Evolutionary conservation across 1,140 invertebrate species (phyloP).

Genomic region (Pissodes strobi): DNA sequence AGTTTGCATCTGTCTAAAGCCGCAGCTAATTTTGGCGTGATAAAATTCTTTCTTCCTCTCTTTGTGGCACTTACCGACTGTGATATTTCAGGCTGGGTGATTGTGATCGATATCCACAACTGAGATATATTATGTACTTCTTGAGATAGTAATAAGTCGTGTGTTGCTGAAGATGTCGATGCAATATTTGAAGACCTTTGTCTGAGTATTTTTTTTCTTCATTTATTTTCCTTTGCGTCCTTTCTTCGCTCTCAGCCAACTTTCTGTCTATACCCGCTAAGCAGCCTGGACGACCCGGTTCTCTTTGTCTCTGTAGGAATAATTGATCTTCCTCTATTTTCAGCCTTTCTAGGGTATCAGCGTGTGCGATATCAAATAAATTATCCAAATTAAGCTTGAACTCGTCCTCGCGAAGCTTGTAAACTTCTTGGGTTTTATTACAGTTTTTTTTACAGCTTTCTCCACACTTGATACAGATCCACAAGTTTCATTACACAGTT

Average conservation of each 20-base stretch:
- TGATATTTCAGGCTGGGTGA: no score
- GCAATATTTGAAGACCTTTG: no score
- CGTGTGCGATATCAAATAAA: not conserved
- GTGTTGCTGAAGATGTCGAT: no score
- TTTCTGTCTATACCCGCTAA: not conserved
- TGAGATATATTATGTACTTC: not conserved
- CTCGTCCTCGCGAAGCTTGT: no score
- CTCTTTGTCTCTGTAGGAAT: not conserved
- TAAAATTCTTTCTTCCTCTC: not conserved
- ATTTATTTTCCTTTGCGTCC: not conserved
- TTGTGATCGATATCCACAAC: not conserved
- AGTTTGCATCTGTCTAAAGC: not conserved
- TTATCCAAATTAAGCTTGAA: not conserved
- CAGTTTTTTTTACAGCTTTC: not conserved
- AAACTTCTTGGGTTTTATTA: no score
- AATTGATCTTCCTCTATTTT: not conserved
- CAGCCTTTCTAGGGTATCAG: not conserved
- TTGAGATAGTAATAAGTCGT: not conserved
- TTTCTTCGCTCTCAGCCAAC: not conserved
- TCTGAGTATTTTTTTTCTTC: not conserved
- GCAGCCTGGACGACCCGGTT: not conserved
- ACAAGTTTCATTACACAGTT: not conserved
- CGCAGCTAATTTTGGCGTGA: not conserved
- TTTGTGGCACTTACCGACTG: not conserved
- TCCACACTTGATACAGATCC: not conserved